Evolutionary conservation across 2,888 invertebrate genomes (phyloP).

Genomic region (Zaprionus obscuricornis): DNA sequence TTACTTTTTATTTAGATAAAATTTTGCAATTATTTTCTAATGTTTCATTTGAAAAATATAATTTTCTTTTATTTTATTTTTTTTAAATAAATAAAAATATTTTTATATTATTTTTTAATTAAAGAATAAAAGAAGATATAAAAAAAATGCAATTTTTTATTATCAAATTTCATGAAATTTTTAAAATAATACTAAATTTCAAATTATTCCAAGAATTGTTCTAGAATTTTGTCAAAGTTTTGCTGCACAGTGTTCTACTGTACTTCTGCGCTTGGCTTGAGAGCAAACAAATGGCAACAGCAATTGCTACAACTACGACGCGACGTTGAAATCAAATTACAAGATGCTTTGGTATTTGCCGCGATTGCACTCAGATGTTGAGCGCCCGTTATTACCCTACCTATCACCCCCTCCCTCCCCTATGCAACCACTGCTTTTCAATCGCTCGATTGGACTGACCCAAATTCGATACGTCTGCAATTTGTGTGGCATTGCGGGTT

Average conservation of each 20-base stretch:
- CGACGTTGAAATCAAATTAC: constrained; percentile 71
- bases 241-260: constrained; percentile 55
- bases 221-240: background rate
- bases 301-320: constrained; percentile 47
- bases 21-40: background rate
- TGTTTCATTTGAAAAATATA: background rate
- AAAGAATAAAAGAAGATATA: too few relatives aligned
- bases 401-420: background rate
- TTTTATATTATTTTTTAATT: too few relatives aligned
- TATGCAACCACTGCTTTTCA: background rate
- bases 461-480: constrained; percentile 65
- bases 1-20: background rate
- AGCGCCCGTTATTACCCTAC: background rate
- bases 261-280: constrained; percentile 28
- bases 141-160: too few relatives aligned
- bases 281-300: constrained; percentile 48
- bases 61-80: too few relatives aligned
- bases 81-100: too few relatives aligned
- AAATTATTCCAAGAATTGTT: background rate
- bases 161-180: too few relatives aligned
- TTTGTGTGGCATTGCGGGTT: constrained; percentile 47
- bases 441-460: constrained; percentile 45
- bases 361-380: constrained; percentile 18
- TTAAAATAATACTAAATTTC: too few relatives aligned
- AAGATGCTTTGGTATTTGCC: constrained; percentile 58